These are phyloP conservation scores for Medauroidea extradentata DNA, from an alignment of 1,140 invertebrate species.

Conservation along the genomic window DNA sequence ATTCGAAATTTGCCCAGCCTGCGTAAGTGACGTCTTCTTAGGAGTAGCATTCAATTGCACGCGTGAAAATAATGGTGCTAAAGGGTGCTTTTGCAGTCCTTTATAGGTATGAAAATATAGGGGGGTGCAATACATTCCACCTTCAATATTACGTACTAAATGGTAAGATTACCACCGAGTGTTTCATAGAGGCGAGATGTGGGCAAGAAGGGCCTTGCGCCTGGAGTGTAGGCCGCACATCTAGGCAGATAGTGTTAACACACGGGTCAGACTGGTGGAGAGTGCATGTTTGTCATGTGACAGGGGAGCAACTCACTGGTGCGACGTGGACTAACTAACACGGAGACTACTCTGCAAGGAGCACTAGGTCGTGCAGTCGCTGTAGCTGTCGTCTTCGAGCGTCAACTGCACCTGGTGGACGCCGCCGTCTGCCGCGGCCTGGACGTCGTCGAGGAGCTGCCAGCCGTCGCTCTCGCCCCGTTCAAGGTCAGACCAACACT, in stretches of 20 bases:
- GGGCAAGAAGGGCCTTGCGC: neutral
- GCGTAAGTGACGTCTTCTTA: no score
- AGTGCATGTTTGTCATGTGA: slow-evolving; percentile 15
- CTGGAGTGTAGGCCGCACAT: neutral
- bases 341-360: slow-evolving; percentile 60
- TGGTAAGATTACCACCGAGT: no score
- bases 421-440: slow-evolving; percentile 68
- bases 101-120: neutral
- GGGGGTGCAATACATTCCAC: neutral
- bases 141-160: neutral
- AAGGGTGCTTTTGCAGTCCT: neutral
- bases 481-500: slow-evolving; percentile 56
- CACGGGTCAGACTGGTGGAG: no score
- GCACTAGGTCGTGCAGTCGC: slow-evolving; percentile 63
- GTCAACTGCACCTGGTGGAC: slow-evolving; percentile 66
- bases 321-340: slow-evolving; percentile 65
- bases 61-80: neutral
- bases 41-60: neutral
- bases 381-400: slow-evolving; percentile 60
- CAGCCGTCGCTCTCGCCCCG: slow-evolving; percentile 67
- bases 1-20: no score
- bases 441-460: slow-evolving; percentile 72
- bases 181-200: no score
- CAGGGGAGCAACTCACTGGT: slow-evolving; percentile 64
- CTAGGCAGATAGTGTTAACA: neutral